phyloP scores from a whole-genome alignment of 2,888 invertebrate genomes.

The Macaria notata region DNA sequence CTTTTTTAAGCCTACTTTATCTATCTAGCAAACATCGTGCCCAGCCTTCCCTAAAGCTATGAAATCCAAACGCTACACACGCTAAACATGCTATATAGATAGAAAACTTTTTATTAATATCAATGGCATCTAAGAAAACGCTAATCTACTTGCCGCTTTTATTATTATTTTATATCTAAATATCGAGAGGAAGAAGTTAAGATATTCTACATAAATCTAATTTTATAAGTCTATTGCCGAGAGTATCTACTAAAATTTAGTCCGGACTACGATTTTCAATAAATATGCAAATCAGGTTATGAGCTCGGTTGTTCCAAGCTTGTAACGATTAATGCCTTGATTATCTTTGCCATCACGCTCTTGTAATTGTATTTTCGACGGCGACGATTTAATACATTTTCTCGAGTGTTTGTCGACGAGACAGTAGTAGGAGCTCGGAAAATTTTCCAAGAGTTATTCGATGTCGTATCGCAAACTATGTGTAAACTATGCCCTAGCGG shows the following conservation, averaged over 20 bases:
- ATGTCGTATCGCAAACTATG: slow-evolving; percentile 51
- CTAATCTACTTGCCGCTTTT: slow-evolving; percentile 52
- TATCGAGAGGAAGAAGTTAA: slow-evolving; percentile 48
- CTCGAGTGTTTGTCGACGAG: slow-evolving; percentile 37
- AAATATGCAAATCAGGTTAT: slow-evolving; percentile 63
- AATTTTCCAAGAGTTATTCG: slow-evolving; percentile 50
- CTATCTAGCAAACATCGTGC: slow-evolving; percentile 42
- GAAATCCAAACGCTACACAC: slow-evolving; percentile 61
- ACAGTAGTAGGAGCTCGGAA: slow-evolving; percentile 39
- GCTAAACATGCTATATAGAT: slow-evolving; percentile 61
- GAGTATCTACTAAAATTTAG: slow-evolving; percentile 46
- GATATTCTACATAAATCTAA: slow-evolving; percentile 47
- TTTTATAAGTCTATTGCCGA: slow-evolving; percentile 46
- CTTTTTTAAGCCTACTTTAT: too few relatives aligned
- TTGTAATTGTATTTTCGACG: slow-evolving; percentile 45
- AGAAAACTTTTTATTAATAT: slow-evolving; percentile 39
- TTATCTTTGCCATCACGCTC: slow-evolving; percentile 46
- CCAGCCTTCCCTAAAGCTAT: slow-evolving; percentile 62
- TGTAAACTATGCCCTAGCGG: slow-evolving; percentile 57
- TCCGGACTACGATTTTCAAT: slow-evolving; percentile 62
- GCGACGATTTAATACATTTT: slow-evolving; percentile 36
- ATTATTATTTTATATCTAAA: slow-evolving; percentile 42
- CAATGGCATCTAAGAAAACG: slow-evolving; percentile 47
- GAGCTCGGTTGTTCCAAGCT: slow-evolving; percentile 53
- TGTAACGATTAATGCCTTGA: slow-evolving; percentile 49